Evolutionary conservation across 1,140 invertebrate species (phyloP).

Genomic region (Liolophura sinensis): DNA sequence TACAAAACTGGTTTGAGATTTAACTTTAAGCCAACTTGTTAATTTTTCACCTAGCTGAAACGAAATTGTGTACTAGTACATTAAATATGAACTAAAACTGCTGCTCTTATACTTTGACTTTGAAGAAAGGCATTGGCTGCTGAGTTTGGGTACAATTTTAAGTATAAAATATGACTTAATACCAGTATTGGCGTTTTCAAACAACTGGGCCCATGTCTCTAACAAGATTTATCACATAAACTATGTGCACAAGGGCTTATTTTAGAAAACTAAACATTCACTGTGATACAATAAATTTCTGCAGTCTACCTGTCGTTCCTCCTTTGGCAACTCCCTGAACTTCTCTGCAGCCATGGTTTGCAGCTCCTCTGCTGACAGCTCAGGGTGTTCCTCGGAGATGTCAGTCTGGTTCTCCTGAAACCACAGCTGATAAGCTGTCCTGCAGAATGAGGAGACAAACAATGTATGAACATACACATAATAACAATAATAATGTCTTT

Average conservation of each 20-base stretch:
- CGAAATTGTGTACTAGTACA: neutral
- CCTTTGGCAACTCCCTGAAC: slow-evolving; percentile 43
- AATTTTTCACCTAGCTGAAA: too few relatives aligned
- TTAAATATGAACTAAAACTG: neutral
- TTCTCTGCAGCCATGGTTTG: slow-evolving; percentile 33
- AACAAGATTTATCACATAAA: neutral
- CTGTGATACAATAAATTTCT: neutral
- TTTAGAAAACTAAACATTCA: neutral
- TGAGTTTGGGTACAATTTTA: too few relatives aligned
- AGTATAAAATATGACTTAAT: too few relatives aligned
- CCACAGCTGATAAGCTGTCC: slow-evolving; percentile 48
- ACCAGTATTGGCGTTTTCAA: too few relatives aligned
- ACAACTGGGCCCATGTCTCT: too few relatives aligned
- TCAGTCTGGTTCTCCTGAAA: slow-evolving; percentile 34
- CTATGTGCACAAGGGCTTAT: neutral
- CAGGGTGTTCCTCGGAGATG: slow-evolving; percentile 35
- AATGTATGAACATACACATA: neutral
- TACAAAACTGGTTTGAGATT: too few relatives aligned
- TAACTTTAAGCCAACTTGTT: too few relatives aligned
- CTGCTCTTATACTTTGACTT: neutral
- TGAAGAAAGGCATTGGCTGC: too few relatives aligned
- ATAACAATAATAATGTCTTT: too few relatives aligned
- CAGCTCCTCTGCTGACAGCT: slow-evolving; percentile 39
- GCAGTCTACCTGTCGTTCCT: slow-evolving; percentile 44
- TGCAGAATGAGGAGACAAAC: slow-evolving; percentile 5